Base-by-base conservation (phyloP, 1,140 invertebrate species). In the Euura lappo region DNA sequence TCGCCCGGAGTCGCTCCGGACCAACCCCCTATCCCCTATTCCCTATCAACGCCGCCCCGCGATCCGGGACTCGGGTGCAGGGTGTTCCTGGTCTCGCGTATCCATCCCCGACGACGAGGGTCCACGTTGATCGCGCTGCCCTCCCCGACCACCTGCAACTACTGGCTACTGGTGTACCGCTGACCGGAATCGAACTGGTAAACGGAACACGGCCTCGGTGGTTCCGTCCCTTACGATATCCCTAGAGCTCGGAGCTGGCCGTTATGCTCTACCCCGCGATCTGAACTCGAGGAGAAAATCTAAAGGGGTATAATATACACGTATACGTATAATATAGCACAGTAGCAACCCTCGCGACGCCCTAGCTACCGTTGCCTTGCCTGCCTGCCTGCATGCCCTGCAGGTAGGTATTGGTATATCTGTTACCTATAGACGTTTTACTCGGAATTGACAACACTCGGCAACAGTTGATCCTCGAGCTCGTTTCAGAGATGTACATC, bases 131-230 rank as follows among this genome's bases (percentile, higher is more conserved):
- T 28, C 28, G 28, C 28, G 28, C 28, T 28, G 28, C 28, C 28
- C 28, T 28, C 28, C 28, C 28, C 28, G 28, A 28, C 28, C 28
- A 28, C 28, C 28, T 28, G 28, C 28, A 28, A 28, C 28, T 28
- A 28, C 28, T 28, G n/a, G n/a, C n/a, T n/a, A n/a, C n/a, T n/a
- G n/a, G n/a, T n/a, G n/a, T n/a, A n/a, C n/a, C n/a, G n/a, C 81
- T 86, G 83, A 78, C 80, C 79, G 75, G 84, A 84, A 84, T 83
- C 82, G 81, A 65, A n/a, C n/a, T n/a, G 47, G 73, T n/a, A 70
- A 71, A 81, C 81, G 77, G 74, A 7, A 71, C 70, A n/a, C 71
- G 76, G n/a, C 65, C 76, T 46, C 75, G 60, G 60, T 13, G 60
- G 60, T 13, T 13, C 13, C 13, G 10, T 64, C 60, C 60, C 13